Evolutionary conservation across 1,140 invertebrate species (phyloP), one percentile per base, ranked within the genome.

Genomic region (Cydia amplana): DNA sequence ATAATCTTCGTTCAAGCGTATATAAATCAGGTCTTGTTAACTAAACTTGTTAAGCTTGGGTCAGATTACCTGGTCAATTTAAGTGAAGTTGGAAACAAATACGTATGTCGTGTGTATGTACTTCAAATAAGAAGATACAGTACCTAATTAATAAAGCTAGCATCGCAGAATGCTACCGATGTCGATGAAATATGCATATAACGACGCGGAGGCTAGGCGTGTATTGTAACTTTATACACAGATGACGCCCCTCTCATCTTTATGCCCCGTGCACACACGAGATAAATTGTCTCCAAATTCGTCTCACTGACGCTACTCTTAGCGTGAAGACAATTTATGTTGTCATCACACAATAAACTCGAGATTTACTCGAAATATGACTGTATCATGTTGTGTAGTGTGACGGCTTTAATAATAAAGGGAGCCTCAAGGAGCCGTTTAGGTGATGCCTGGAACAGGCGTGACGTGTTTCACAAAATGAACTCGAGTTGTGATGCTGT

Each of bases 251-350:
- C 28, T 36, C 65, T 70, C 65, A 70, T 70, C 65, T 70, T 70
- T 40, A 70, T 70, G 65, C 65, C 36, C 32, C 36, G 32, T 70
- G 65, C 36, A 70, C 65, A 70, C 65, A 70, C n/a, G 32, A 70
- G 65, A 70, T 70, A 70, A 70, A 70, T 70, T 40, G 65, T 70
- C 65, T 70, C 65, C 65, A 43, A 70, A 70, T 70, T 70, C 65
- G 65, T 70, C 65, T 36, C 65, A 36, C 65, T 36, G 28, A 18
- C 32, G 65, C 28, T 70, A 70, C 65, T 36, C 65, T 70, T 70
- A 36, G 65, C 65, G 36, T 70, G 65, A 70, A 70, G 28, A 70
- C 65, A 70, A 70, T 70, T 70, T 70, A 70, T 36, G 65, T 70
- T 70, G 36, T 70, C n/a, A 36, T 70, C 65, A 70, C 65, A 70